Evolutionary conservation across 1,140 invertebrate species (phyloP), one percentile per base, ranked within the genome.

Genomic region (Pseudomyrmex concolor): DNA sequence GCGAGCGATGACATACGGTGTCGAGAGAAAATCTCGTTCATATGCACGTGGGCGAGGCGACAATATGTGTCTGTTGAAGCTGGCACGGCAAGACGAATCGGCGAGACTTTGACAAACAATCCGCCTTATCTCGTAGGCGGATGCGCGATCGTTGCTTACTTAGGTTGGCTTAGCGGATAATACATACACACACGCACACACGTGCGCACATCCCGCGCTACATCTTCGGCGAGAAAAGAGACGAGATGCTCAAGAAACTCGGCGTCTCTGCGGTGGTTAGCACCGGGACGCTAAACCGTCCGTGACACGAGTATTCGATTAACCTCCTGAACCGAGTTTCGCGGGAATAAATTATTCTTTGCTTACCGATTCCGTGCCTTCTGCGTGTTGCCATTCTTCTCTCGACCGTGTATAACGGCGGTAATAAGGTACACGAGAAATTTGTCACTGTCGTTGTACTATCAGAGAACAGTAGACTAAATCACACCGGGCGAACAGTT

Each of bases 221-320:
- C 34, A 34, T 34, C 34, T 34, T 67, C 13, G 43, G 62, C 50
- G 50, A 55, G 34, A 25, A n/a, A 45, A 57, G 57, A 43, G 34
- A 70, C 48, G 64, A 34, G 45, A 19, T 15, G 51, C 25, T 84
- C 48, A 70, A 67, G 74, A 64, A 76, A 88, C 55, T 85, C 88
- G 85, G 85, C 72, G 87, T 48, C 68, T 34, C 34, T 50, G 12
- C 34, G 54, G 22, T 74, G 87, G 86, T 89, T 89, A 88, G 84
- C 86, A 74, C 54, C 60, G 51, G 45, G 86, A 76, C 59, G 87
- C 86, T 89, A 89, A 88, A 88, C 68, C 73, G 68, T 72, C 84
- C 22, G 59, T 73, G 84, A 89, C 87, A 89, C 68, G 86, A 59
- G 86, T 89, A 88, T 89, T 89, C 87, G 87, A 89, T 89, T 89